Percentiles rank a stretch among this genome's conserved stretches.
phyloP scores from a whole-genome alignment of 1,140 invertebrate species.

The Drosophila ficusphila region DNA sequence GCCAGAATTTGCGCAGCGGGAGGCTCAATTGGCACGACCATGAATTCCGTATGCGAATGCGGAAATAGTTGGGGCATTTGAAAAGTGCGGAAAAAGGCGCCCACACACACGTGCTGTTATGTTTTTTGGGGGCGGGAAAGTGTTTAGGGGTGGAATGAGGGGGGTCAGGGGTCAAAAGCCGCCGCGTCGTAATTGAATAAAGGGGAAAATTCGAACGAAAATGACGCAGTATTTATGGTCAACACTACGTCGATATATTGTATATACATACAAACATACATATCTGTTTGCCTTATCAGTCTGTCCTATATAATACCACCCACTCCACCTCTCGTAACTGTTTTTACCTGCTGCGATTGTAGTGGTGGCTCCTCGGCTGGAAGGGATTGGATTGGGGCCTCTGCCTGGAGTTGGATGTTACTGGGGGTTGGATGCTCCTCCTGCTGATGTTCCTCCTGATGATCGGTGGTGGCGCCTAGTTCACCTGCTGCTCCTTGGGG shows the following conservation, averaged over 20 bases:
- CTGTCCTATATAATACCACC: constrained; percentile 23
- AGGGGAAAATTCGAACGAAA: constrained; percentile 13
- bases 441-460: constrained; percentile 30
- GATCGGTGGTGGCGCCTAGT: constrained; percentile 31
- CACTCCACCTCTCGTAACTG: constrained; percentile 3
- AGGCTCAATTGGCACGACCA: constrained; percentile 39
- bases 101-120: constrained; percentile 19
- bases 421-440: constrained; percentile 9
- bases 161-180: constrained; percentile 8
- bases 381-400: constrained; percentile 7
- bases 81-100: constrained; percentile 21
- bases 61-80: constrained; percentile 28
- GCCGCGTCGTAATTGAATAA: constrained; percentile 24
- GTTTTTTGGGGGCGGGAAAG: too few relatives aligned
- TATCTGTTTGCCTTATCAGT: constrained; percentile 29
- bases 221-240: constrained; percentile 26
- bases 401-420: constrained; percentile 17
- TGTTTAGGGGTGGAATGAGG: neutral
- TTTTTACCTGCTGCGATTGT: constrained; percentile 31
- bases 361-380: constrained; percentile 2
- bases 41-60: constrained; percentile 29
- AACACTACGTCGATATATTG: constrained; percentile 1
- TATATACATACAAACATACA: neutral
- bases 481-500: constrained; percentile 36
- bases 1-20: constrained; percentile 43